Conservation (phyloP, 2,113 vertebrate genomes). For the Ursus arctos region DNA sequence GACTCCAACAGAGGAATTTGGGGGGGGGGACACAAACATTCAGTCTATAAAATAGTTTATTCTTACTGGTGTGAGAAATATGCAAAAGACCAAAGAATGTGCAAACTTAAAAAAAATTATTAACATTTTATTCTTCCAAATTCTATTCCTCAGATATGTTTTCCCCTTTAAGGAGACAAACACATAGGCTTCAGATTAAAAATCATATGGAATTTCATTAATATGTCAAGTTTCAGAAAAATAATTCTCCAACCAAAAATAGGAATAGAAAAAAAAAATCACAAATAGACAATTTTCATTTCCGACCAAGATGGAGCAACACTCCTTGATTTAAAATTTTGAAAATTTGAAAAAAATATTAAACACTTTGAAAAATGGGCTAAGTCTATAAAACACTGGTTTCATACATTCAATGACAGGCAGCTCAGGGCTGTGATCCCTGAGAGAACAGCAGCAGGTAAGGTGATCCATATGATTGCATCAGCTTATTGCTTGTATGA, state of each 20-base stretch:
- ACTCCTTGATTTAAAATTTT: neutral
- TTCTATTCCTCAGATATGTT: neutral
- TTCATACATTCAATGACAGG: neutral
- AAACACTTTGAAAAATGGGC: neutral
- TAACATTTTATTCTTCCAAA: neutral
- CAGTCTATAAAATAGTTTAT: neutral
- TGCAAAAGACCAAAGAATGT: neutral
- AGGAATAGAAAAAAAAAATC: neutral
- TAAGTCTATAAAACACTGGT: neutral
- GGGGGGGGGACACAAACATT: neutral
- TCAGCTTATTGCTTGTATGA: neutral
- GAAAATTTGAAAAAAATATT: neutral
- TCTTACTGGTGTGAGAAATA: neutral
- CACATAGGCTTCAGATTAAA: neutral
- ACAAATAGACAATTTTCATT: neutral
- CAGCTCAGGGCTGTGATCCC: neutral
- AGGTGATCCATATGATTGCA: neutral
- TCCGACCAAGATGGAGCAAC: neutral
- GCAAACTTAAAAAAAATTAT: neutral
- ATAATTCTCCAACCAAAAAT: slow-evolving; percentile 9
- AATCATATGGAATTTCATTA: neutral
- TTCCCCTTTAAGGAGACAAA: neutral
- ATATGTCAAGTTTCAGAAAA: neutral
- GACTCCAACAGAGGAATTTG: neutral
- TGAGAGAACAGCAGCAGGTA: neutral